Evolutionary conservation across 2,888 invertebrate species (phyloP).

Genomic region (Himalopsyche kuldschensis): DNA sequence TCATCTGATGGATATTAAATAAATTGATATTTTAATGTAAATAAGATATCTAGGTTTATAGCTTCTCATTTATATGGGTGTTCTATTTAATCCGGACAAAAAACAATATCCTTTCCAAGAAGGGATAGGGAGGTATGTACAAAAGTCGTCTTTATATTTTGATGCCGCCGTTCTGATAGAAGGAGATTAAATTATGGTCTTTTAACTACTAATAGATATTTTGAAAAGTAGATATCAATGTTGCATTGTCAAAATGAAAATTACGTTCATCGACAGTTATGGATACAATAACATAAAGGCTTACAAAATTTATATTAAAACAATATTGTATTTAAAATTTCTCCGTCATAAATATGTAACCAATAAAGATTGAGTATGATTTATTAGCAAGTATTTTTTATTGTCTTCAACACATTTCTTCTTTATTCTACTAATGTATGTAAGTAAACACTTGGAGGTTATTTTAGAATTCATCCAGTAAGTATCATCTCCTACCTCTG

Average conservation of each 20-base stretch:
- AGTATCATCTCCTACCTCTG: too few species aligned
- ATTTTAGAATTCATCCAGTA: too few species aligned
- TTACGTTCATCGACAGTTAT: background rate
- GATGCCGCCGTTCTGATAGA: slow-evolving; percentile 8
- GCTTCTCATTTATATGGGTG: background rate
- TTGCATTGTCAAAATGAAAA: background rate
- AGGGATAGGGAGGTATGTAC: slow-evolving; percentile 1
- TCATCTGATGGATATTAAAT: slow-evolving; percentile 30
- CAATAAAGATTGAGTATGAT: too few species aligned
- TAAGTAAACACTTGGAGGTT: too few species aligned
- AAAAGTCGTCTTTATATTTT: slow-evolving; percentile 1
- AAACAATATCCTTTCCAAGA: background rate
- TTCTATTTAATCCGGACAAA: slow-evolving; percentile 11
- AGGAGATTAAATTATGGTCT: background rate
- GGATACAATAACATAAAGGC: background rate
- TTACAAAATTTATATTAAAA: background rate
- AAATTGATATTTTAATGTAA: slow-evolving; percentile 38
- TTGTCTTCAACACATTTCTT: too few species aligned
- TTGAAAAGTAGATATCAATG: background rate
- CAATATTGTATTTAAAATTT: background rate
- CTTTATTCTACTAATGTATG: too few species aligned
- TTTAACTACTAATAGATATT: background rate
- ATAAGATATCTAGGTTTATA: slow-evolving; percentile 9
- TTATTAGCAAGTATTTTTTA: too few species aligned
- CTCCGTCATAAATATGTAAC: background rate